phyloP scores from a whole-genome alignment of 2,113 vertebrate genomes.

The Larimichthys polyactis region DNA sequence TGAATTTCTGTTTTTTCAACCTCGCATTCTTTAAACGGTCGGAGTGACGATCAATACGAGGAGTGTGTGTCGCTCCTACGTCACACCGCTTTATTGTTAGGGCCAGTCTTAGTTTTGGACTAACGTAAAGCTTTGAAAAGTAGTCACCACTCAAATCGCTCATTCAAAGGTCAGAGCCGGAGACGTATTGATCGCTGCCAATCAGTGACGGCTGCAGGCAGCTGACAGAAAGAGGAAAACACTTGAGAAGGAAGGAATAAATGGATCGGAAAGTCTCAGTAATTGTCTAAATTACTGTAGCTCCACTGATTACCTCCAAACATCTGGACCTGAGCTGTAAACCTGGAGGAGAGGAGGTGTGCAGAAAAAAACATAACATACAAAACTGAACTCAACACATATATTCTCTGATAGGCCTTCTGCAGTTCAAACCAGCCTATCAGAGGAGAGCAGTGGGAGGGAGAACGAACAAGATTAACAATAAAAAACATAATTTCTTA shows the following conservation, averaged over 20 bases:
- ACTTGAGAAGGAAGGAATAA: not conserved
- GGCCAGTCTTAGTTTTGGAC: too few relatives aligned
- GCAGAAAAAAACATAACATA: too few relatives aligned
- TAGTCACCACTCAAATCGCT: not conserved
- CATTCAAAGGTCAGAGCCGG: not conserved
- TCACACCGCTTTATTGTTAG: not conserved
- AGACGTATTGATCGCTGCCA: not conserved
- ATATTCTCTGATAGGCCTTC: too few relatives aligned
- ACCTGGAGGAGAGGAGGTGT: too few relatives aligned
- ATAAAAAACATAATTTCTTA: too few relatives aligned
- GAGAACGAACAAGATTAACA: too few relatives aligned
- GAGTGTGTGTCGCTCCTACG: fast-evolving
- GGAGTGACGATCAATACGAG: not conserved
- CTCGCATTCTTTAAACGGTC: not conserved
- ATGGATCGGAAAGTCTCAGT: not conserved
- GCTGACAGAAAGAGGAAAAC: not conserved
- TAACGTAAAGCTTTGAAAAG: not conserved
- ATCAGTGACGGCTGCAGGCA: not conserved
- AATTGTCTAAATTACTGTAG: too few relatives aligned
- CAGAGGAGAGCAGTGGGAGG: too few relatives aligned
- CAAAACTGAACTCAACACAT: too few relatives aligned
- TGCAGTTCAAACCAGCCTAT: too few relatives aligned
- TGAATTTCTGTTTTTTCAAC: conserved; percentile 25
- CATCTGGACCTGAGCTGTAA: too few relatives aligned
- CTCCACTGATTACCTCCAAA: too few relatives aligned